Percentiles rank a stretch among this genome's conserved stretches.
Conservation (phyloP, 2,113 vertebrate genomes). For the Pipra filicauda region DNA sequence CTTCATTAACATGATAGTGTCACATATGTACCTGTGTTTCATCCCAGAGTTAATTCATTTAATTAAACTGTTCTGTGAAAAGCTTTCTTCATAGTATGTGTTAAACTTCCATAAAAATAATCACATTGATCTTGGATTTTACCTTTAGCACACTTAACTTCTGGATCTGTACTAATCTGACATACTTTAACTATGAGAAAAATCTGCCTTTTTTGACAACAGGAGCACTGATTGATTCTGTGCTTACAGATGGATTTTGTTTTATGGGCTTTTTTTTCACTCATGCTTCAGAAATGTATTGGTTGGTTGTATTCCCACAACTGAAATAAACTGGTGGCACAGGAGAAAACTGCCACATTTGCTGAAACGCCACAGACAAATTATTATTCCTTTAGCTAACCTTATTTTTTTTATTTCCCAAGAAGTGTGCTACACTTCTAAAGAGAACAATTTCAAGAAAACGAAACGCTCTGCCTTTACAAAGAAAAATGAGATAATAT, state of each 20-base stretch:
- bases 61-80: not conserved
- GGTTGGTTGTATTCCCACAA: constrained; percentile 33
- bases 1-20: not conserved
- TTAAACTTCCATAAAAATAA: not conserved
- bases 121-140: not conserved
- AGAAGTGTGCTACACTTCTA: constrained; percentile 30
- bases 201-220: constrained; percentile 8
- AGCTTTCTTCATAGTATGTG: not conserved
- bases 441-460: constrained; percentile 26
- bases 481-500: constrained; percentile 25
- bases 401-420: constrained; percentile 22
- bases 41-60: not conserved
- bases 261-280: not conserved
- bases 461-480: not conserved
- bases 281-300: constrained; percentile 14
- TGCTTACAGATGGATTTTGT: constrained; percentile 16
- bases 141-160: not conserved
- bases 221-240: constrained; percentile 14
- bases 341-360: constrained; percentile 51
- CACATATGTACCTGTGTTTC: not conserved
- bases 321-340: constrained; percentile 35
- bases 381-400: constrained; percentile 46
- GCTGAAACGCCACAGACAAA: not conserved
- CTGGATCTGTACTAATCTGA: not conserved
- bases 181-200: constrained; percentile 12